These are phyloP conservation scores for Lethocerus indicus DNA, from an alignment of 1,140 invertebrate genomes.

Conservation along the genomic window DNA sequence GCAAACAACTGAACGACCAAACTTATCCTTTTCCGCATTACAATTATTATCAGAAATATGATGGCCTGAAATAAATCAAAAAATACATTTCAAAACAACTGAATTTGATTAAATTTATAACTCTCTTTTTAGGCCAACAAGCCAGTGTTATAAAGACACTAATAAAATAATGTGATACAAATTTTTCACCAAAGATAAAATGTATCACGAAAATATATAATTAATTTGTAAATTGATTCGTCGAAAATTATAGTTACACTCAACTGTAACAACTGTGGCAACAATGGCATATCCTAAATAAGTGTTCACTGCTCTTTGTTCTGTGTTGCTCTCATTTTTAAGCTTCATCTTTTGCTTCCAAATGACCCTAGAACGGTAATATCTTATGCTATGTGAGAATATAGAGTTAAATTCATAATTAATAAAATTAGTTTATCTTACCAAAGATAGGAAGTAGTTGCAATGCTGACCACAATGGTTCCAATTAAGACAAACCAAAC, in stretches of 20 bases:
- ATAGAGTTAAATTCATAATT: neutral
- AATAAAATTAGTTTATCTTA: constrained; percentile 22
- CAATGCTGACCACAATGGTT: constrained; percentile 35
- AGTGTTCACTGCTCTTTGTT: constrained; percentile 19
- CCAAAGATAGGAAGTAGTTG: constrained; percentile 47
- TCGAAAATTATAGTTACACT: constrained; percentile 24
- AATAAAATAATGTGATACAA: no score
- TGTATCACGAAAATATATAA: no score
- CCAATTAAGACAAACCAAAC: constrained; percentile 49
- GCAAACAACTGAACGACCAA: constrained; percentile 52
- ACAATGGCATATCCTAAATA: constrained; percentile 35
- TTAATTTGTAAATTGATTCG: no score
- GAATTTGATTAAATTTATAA: no score
- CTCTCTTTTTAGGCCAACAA: no score
- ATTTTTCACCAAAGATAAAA: no score
- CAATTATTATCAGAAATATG: constrained; percentile 44
- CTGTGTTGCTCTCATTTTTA: constrained; percentile 18
- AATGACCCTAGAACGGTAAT: constrained; percentile 20
- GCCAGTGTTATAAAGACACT: no score
- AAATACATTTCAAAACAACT: neutral
- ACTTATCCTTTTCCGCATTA: constrained; percentile 51
- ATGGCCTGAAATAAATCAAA: constrained; percentile 24
- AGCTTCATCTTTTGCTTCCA: constrained; percentile 22
- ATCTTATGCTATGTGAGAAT: neutral
- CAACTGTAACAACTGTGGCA: constrained; percentile 40